These are phyloP conservation scores for Scaptomyza caliginosa DNA, from an alignment of 2,888 invertebrate genomes.

Conservation along the genomic window DNA sequence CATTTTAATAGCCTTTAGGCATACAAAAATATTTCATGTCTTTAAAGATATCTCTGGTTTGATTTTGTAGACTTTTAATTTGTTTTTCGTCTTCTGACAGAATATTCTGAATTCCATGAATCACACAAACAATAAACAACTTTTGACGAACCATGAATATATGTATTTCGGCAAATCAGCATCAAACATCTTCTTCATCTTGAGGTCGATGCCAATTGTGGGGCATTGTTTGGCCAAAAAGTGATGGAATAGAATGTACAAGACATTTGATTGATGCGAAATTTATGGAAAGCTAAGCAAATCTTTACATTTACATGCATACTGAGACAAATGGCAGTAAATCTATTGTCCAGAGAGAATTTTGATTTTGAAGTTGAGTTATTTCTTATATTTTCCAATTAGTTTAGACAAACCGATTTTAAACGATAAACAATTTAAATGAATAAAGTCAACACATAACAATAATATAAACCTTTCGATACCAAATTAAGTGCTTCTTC, in stretches of 20 bases:
- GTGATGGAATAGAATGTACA: too few species aligned
- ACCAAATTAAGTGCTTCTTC: slow-evolving; percentile 14
- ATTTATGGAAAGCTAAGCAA: slow-evolving; percentile 38
- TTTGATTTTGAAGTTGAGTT: too few species aligned
- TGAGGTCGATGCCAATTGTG: neutral
- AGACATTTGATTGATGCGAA: slow-evolving; percentile 44
- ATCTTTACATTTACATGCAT: slow-evolving; percentile 10
- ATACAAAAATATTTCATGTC: slow-evolving; percentile 36
- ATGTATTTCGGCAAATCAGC: slow-evolving; percentile 30
- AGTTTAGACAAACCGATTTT: too few species aligned
- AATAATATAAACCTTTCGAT: neutral
- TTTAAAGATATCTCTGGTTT: slow-evolving; percentile 36
- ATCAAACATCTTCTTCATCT: slow-evolving; percentile 4
- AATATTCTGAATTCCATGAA: slow-evolving; percentile 43
- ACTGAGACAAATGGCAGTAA: slow-evolving; percentile 21
- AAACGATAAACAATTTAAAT: too few species aligned
- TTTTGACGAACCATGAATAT: slow-evolving; percentile 38
- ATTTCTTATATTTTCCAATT: too few species aligned
- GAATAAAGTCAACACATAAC: too few species aligned
- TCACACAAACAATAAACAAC: slow-evolving; percentile 50
- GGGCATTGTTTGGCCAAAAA: slow-evolving; percentile 4
- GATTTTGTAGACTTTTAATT: slow-evolving; percentile 40
- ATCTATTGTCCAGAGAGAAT: neutral
- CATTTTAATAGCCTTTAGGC: slow-evolving; percentile 55
- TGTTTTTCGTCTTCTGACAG: slow-evolving; percentile 38